phyloP scores from a whole-genome alignment of 2,113 vertebrate genomes.

The Typhlomys cinereus region DNA sequence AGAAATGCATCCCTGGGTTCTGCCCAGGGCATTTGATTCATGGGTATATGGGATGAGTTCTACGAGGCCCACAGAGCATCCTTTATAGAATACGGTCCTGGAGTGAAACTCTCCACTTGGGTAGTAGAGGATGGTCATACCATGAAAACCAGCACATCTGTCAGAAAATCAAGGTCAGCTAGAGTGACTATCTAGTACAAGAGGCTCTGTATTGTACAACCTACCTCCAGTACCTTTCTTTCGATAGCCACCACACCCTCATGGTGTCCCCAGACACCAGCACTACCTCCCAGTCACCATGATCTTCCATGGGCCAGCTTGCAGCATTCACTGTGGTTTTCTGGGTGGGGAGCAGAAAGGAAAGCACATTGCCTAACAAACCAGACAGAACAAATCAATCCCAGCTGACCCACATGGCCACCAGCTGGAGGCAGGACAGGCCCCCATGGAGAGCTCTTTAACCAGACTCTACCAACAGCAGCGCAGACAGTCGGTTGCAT shows the following conservation, averaged over 20 bases:
- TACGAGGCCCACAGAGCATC: background rate
- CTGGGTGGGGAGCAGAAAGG: background rate
- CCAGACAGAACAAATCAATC: slow-evolving; percentile 62
- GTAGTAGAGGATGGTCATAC: background rate
- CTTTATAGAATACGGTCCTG: background rate
- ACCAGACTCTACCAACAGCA: background rate
- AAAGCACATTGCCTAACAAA: background rate
- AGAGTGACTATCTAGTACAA: background rate
- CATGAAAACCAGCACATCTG: background rate
- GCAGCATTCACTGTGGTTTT: background rate
- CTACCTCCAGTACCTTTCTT: background rate
- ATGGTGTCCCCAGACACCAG: background rate
- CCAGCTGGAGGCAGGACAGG: slow-evolving; percentile 20
- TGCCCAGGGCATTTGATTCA: background rate
- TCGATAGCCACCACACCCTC: background rate
- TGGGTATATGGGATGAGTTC: background rate
- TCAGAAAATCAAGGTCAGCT: background rate
- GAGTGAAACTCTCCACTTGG: background rate
- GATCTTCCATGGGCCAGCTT: background rate
- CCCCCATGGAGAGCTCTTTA: background rate
- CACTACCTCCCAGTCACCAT: background rate
- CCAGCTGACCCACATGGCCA: slow-evolving; percentile 11
- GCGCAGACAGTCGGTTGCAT: slow-evolving; percentile 21
- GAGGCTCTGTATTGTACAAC: background rate
- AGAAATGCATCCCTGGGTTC: slow-evolving; percentile 12